These are phyloP conservation scores for Heliocidaris tuberculata DNA, from an alignment of 35 echinoderm and acorn worm species.

Conservation along the genomic window DNA sequence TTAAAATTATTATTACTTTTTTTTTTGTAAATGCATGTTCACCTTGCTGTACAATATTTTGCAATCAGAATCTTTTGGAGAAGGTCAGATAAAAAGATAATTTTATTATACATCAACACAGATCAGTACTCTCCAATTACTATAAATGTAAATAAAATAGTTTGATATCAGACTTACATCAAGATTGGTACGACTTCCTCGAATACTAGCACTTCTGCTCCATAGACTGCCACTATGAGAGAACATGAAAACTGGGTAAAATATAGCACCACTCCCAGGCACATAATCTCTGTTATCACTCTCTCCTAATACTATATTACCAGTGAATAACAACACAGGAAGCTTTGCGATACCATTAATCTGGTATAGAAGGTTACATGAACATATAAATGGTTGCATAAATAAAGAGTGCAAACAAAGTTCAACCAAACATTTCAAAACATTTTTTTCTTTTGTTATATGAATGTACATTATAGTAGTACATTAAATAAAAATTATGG, in stretches of 20 bases:
- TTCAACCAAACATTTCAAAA: too few species aligned
- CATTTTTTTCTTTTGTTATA: too few species aligned
- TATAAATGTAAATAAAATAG: neutral
- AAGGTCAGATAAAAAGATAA: too few species aligned
- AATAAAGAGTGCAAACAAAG: too few species aligned
- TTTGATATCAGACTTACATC: conserved; percentile 66
- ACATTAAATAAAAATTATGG: too few species aligned
- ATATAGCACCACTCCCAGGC: neutral
- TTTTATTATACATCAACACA: neutral
- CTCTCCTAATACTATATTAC: neutral
- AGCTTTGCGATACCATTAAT: neutral
- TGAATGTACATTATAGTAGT: too few species aligned
- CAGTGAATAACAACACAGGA: neutral
- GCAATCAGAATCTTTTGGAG: too few species aligned
- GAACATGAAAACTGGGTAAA: neutral
- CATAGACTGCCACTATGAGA: conserved; percentile 65
- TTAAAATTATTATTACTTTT: too few species aligned
- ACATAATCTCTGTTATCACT: neutral
- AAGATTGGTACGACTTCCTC: conserved; percentile 71
- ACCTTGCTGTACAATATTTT: too few species aligned
- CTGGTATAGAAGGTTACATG: too few species aligned
- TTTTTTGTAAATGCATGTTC: too few species aligned
- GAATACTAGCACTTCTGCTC: conserved; percentile 76
- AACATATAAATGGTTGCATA: too few species aligned
- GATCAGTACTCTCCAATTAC: neutral